These are phyloP conservation scores for Sceliomorpha sp. DNA, from an alignment of 2,888 invertebrate species.

Conservation along the genomic window DNA sequence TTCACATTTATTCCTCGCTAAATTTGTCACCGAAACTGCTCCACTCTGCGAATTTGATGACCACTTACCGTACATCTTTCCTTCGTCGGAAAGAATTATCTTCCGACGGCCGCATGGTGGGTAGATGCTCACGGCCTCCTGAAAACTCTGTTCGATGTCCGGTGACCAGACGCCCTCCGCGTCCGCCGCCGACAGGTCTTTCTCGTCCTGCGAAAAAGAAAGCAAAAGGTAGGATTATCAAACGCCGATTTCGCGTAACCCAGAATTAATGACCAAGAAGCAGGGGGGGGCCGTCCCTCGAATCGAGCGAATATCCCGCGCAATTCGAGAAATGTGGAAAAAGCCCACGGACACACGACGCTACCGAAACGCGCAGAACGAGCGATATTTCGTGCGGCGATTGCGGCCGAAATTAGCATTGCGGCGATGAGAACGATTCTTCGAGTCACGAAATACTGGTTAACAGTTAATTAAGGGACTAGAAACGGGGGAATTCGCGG, in stretches of 20 bases:
- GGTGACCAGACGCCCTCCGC: conserved; percentile 99
- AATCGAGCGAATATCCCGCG: no score
- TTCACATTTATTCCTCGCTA: no score
- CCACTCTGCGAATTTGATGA: no score
- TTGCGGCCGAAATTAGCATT: no score
- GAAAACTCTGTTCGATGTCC: conserved; percentile 99
- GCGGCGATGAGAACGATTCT: conserved; percentile 3
- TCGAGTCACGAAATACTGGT: conserved; percentile 28
- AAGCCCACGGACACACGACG: no score
- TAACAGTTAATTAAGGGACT: conserved; percentile 48
- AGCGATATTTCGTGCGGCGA: no score
- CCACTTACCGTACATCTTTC: conserved; percentile 99
- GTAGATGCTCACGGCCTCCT: conserved; percentile 99
- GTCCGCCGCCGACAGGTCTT: conserved; percentile 96
- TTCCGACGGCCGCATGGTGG: conserved; percentile 99
- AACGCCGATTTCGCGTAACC: no score
- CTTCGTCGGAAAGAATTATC: conserved; percentile 99
- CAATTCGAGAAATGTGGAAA: no score
- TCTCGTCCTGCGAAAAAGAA: conserved; percentile 84
- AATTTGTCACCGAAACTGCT: no score
- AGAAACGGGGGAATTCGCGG: conserved; percentile 37
- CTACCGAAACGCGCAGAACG: no score
- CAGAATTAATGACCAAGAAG: no score
- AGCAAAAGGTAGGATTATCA: conserved; percentile 11
- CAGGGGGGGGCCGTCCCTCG: no score